Evolutionary conservation across 2,113 vertebrate species (phyloP), one percentile per base, ranked within the genome.

Genomic region (Platysteira castanea): DNA sequence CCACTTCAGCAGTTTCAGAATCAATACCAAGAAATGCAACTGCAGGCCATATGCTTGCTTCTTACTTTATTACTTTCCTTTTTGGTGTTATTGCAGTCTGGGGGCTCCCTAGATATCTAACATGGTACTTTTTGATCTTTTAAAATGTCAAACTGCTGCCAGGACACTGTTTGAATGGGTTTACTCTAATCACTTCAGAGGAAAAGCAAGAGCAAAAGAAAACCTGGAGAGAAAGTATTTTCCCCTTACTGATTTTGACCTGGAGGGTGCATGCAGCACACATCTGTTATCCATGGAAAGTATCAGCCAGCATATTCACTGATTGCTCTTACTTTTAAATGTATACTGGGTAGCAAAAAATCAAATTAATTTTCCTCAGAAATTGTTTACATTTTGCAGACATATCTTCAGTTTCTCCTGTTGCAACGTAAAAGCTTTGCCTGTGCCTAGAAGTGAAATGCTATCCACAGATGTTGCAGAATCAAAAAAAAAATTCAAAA

Each of bases 11-110:
- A 77, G 63, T 77, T 87, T 90, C 74, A 94, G 78, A 96, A 90
- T 91, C 89, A 87, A 94, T 96, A 93, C 53, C 57, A 94, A 90
- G 54, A 94, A 91, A 88, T 77, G 63, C 70, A 91, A 77, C 74
- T 85, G 30, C 30, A 54, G 78, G 67, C 79, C 78, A 83, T 88
- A 87, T 83, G 70, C 35, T 89, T 86, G 27, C 46, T 94, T 37
- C 70, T 94, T 90, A 68, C 15, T 82, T 81, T 93, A 94, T 82
- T 91, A 35, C 71, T 85, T 91, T 84, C 75, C 21, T 82, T 80
- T 91, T 69, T 59, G 54, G 63, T 73, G 42, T 79, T 89, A 93
- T 35, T 91, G 63, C 67, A 88, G 75, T 86, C 75, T 90, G 2
- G 71, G 50, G 33, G 22, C 56, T 89, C 47, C 54, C 91, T 87